Base-by-base conservation (phyloP, 1,140 invertebrate genomes). In the Drosophila pallidifrons region DNA sequence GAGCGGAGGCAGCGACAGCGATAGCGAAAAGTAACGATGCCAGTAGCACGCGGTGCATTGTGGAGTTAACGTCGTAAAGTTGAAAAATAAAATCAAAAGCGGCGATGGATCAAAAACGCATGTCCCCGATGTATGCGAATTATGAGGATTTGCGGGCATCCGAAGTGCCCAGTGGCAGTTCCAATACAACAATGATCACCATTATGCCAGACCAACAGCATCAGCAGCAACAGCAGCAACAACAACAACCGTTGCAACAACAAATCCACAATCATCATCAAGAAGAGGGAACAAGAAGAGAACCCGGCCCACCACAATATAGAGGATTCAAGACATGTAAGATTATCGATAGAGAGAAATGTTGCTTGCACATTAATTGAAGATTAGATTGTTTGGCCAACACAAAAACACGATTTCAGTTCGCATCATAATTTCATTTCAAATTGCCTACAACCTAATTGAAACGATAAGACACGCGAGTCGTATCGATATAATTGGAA, bases 71-170 rank as follows among this genome's bases (percentile, higher is more conserved):
- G 1, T 57, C 35, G 54, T 15, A 38, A 3, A 38, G 35, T 38
- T 2, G 10, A 38, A 2, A 10, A 38, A 38, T 38, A 38, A 10
- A 38, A 10, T 38, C 20, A 25, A 25, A 25, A 25, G 20, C 20
- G 20, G 35, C 8, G 8, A 71, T 71, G 68, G 68, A 71, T 49
- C 61, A 66, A 52, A 54, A 55, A 43, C 61, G 63, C 1, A 55
- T 43, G 15, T 68, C 77, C 3, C 69, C 81, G 1, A 51, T 83
- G 10, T 86, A 86, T 30, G 79, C 82, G 55, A 86, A 86, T 35
- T 86, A 86, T 11, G 82, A 87, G 79, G 79, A 87, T 54, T 63
- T 86, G 59, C 75, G 82, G 0, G 52, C 74, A 43, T 86, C 82
- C 10, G 82, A 77, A 5, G 28, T 76, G 0, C 71, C 71, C 15